Base-by-base conservation (phyloP, 2,113 vertebrate genomes). In the Leptosomus discolor region DNA sequence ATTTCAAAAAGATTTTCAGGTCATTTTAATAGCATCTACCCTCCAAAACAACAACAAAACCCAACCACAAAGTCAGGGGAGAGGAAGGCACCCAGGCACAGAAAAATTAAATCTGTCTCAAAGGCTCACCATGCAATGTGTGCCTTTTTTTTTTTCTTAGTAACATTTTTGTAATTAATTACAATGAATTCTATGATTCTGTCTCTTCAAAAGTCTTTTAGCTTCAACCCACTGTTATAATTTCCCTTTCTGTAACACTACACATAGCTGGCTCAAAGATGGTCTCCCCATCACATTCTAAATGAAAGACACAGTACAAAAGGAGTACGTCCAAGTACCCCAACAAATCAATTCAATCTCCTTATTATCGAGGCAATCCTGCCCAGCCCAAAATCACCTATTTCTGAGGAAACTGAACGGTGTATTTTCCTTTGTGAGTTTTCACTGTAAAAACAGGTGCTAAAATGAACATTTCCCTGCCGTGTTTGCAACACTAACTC, bases 401-500 rank as follows among this genome's bases (percentile, higher is more conserved):
- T 46, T 90, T 88, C 86, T 57, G 51, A 76, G 3, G 5, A 64
- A 81, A 82, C 15, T 5, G 7, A 56, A 58, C 15, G 46, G 32
- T 2, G 2, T 9, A 10, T 54, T 85, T 81, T 46, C 18, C 36
- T 56, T 18, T 7, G 2, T 9, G 19, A 60, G 32, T 29, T 70
- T 85, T 70, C 43, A 48, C 29, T 68, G 21, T 41, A 48, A 83
- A 65, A 87, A 79, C 37, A 84, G 63, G 57, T n/a, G 65, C 43
- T 69, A 87, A 85, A 74, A 58, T 1, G 36, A 92, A 75, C 57
- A 78, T 19, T 61, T 57, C 48, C 73, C 94, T 73, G 92, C 85
- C 82, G 70, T 3, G 41, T 54, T 65, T 70, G 67, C 79, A 88
- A 88, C 36, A 50, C 45, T 57, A 63, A 80, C 53, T 16, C 64